phyloP scores from a whole-genome alignment of 1,140 invertebrate genomes.

The Habropoda laboriosa region DNA sequence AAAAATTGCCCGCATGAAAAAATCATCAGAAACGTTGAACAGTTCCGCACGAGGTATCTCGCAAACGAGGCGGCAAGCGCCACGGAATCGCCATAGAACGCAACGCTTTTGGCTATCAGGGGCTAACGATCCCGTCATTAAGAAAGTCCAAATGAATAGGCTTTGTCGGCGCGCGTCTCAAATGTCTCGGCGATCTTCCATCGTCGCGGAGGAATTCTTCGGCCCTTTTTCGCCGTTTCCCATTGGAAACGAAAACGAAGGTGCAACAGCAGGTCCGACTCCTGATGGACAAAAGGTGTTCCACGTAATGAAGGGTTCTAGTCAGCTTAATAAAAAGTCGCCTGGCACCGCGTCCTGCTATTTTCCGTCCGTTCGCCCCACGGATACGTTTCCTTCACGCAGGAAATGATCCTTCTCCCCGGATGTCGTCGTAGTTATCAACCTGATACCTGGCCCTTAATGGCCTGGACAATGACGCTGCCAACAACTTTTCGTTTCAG shows the following conservation, averaged over 20 bases:
- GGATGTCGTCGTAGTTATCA: not conserved
- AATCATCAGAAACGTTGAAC: not conserved
- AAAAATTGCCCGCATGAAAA: not conserved
- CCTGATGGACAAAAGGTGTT: conserved; percentile 72
- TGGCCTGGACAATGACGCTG: conserved; percentile 52
- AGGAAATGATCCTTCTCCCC: conserved; percentile 25
- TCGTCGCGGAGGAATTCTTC: conserved; percentile 33
- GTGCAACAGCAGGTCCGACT: conserved; percentile 11
- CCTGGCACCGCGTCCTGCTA: conserved; percentile 65
- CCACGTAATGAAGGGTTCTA: conserved; percentile 73
- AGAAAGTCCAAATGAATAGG: conserved; percentile 58
- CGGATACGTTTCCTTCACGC: conserved; percentile 27
- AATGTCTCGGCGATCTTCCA: conserved; percentile 30
- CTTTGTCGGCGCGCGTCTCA: conserved; percentile 29
- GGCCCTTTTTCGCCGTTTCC: not conserved
- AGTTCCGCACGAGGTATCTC: not conserved
- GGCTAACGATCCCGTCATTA: conserved; percentile 57
- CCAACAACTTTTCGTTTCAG: not conserved
- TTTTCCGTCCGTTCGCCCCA: conserved; percentile 19
- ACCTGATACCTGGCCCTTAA: conserved; percentile 34
- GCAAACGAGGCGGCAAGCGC: conserved; percentile 18
- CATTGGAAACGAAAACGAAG: not conserved
- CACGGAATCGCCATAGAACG: conserved; percentile 22
- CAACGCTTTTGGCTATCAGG: conserved; percentile 37
- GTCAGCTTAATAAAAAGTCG: conserved; percentile 73